Percentiles rank a stretch among this genome's conserved stretches.
These are phyloP conservation scores for Drosophila micromelanica DNA, from an alignment of 1,140 invertebrate species.

Conservation along the genomic window DNA sequence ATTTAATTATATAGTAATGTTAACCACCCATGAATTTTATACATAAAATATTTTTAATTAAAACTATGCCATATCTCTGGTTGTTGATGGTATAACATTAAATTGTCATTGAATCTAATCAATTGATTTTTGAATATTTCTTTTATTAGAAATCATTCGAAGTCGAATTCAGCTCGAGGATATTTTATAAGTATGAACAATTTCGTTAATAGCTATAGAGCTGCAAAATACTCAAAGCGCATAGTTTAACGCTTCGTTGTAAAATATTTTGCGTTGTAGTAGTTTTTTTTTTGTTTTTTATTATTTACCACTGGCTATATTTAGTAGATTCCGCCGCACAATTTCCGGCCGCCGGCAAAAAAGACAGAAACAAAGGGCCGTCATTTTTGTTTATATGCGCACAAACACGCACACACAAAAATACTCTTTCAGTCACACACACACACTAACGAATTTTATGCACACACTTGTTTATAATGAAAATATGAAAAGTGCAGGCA, in stretches of 20 bases:
- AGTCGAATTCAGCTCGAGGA: no score
- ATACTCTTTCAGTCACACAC: background rate
- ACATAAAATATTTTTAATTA: no score
- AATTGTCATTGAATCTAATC: no score
- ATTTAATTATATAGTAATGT: no score
- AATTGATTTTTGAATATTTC: no score
- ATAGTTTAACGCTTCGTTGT: background rate
- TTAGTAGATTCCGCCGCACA: constrained; percentile 47
- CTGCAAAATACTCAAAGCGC: background rate
- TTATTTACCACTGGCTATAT: constrained; percentile 27
- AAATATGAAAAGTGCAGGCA: constrained; percentile 67
- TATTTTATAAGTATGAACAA: background rate
- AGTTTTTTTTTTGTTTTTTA: constrained; percentile 2
- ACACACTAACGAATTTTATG: constrained; percentile 16
- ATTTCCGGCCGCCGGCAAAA: constrained; percentile 49
- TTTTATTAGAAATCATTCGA: no score
- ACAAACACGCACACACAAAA: constrained; percentile 4
- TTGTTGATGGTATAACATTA: no score
- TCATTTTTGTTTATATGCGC: constrained; percentile 28
- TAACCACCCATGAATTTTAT: no score
- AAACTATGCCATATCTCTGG: no score
- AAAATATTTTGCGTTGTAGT: background rate
- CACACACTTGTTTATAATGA: constrained; percentile 66
- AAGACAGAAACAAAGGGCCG: constrained; percentile 29
- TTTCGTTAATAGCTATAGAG: background rate